These are phyloP conservation scores for Lophura nycthemera DNA, from an alignment of 2,113 vertebrate species.

Conservation along the genomic window DNA sequence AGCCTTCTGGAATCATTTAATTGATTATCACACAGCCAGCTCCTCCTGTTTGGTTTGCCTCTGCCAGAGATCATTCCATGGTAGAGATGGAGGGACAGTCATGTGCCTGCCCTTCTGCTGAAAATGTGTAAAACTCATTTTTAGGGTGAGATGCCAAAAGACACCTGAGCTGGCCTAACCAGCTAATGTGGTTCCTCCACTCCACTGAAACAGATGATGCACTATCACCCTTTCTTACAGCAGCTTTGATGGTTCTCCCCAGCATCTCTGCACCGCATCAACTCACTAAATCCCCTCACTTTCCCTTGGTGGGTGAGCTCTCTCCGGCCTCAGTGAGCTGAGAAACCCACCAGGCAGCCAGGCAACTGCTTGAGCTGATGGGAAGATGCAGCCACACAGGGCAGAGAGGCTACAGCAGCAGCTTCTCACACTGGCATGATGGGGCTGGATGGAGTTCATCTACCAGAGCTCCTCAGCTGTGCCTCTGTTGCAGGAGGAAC, in stretches of 20 bases:
- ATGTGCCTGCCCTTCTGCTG: fast-evolving
- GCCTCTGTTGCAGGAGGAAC: not conserved
- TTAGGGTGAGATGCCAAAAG: not conserved
- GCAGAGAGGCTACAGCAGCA: not conserved
- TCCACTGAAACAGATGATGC: not conserved
- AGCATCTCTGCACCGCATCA: not conserved
- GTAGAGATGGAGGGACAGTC: not conserved
- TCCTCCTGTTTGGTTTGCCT: not conserved
- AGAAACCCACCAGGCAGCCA: not conserved
- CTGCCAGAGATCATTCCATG: not conserved
- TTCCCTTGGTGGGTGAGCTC: not conserved
- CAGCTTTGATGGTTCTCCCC: not conserved
- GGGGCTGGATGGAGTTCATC: not conserved
- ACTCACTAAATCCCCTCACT: not conserved
- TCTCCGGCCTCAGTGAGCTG: not conserved
- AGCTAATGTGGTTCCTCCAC: not conserved
- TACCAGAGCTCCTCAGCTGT: slow-evolving; percentile 1
- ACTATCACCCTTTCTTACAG: not conserved
- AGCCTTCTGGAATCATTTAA: not conserved
- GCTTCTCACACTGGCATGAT: not conserved
- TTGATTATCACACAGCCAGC: not conserved
- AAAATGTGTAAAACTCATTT: not conserved
- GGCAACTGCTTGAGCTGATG: not conserved
- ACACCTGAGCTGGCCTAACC: not conserved
- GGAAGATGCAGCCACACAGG: not conserved